phyloP scores from a whole-genome alignment of 2,888 invertebrate genomes.

The Dicranocentrus wangi region DNA sequence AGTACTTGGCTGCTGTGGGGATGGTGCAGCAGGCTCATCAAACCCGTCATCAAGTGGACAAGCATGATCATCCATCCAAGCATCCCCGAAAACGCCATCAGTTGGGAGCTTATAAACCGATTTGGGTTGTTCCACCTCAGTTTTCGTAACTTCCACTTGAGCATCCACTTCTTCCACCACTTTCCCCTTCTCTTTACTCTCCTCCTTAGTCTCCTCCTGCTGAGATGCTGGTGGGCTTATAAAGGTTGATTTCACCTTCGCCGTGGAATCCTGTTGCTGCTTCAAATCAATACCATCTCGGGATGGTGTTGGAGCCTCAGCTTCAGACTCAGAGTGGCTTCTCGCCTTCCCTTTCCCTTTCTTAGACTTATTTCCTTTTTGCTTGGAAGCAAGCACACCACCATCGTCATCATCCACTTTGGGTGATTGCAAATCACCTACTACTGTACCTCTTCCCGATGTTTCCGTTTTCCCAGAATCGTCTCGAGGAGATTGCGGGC shows the following conservation, averaged over 20 bases:
- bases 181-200: slow-evolving; percentile 6
- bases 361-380: no score
- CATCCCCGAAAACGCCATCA: slow-evolving; percentile 40
- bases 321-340: slow-evolving; percentile 1
- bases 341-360: slow-evolving; percentile 4
- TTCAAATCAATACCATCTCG: neutral
- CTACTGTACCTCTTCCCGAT: no score
- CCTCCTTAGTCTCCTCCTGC: neutral
- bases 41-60: slow-evolving; percentile 52
- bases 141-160: neutral
- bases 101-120: slow-evolving; percentile 16
- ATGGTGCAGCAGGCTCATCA: no score
- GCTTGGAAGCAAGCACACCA: no score
- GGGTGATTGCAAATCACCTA: no score
- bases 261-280: no score
- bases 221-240: neutral
- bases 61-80: slow-evolving; percentile 65
- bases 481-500: neutral
- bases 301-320: neutral
- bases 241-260: no score
- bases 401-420: neutral
- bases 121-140: neutral
- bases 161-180: neutral
- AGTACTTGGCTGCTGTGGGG: no score
- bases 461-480: no score